Base-by-base conservation (phyloP, 2,888 invertebrate genomes). In the Chymomyza fuscimana region DNA sequence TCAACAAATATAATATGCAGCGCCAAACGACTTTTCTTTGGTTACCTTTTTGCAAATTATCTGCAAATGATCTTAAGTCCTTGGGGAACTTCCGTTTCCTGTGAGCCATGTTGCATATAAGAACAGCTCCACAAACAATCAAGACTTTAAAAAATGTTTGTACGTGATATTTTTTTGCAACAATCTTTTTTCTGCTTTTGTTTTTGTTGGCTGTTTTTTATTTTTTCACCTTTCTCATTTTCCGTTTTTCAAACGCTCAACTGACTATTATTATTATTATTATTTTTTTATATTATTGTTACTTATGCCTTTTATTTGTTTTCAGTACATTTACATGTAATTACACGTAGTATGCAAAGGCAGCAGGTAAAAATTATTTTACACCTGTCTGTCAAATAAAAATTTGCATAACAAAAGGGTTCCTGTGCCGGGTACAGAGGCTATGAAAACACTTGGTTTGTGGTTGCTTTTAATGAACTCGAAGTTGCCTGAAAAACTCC, bases 121-220 rank as follows among this genome's bases (percentile, higher is more conserved):
- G 83, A 83, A 83, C 82, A 82, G 84, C 40, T 82, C 78, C 65
- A 51, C 25, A 25, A 19, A 25, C 70, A 40, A 40, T 40, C 76
- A 78, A 75, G 76, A 74, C 81, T 65, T 58, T 19, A 19, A 77
- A 77, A 80, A 84, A 80, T 79, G 87, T 74, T 74, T 71, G 82
- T 84, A 83, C 83, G 83, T 83, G 83, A 86, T 80, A 77, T 80
- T 86, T 83, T 82, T 76, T 64, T 77, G 56, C 69, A 79, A 77
- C 15, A 74, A 9, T 19, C 19, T 16, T n/a, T 19, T 19, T 16
- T 1, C 16, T 10, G 15, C 1, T 19, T 7, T 52, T 19, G 19
- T 54, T 74, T 67, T 60, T 62, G n/a, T 60, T 59, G 9, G 5
- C 9, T 29, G 56, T 1, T 56, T n/a, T 10, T 2, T 32, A 7